Evolutionary conservation across 2,888 invertebrate genomes (phyloP).

Genomic region (Drosophila lutescens): DNA sequence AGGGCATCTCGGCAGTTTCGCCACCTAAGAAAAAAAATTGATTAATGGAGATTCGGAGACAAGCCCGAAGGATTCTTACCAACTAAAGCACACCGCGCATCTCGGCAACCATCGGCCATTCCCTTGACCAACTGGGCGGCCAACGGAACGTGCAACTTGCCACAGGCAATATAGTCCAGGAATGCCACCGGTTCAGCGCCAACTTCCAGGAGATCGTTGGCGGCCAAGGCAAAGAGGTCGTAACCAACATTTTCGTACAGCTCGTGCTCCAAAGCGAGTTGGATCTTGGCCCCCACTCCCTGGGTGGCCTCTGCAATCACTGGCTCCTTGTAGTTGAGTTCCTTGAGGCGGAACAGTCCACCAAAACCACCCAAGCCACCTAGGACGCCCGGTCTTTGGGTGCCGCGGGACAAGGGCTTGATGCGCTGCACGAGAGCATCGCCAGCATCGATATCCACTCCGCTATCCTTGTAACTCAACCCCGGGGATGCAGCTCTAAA

Average conservation of each 20-base stretch:
- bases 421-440: conserved; percentile 93
- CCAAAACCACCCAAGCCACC: conserved; percentile 96
- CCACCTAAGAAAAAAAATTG: conserved; percentile 86
- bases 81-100: conserved; percentile 94
- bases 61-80: conserved; percentile 86
- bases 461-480: conserved; percentile 94
- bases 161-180: conserved; percentile 98
- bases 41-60: rapidly evolving
- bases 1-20: conserved; percentile 99
- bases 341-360: conserved; percentile 94
- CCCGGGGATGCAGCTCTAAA: conserved; percentile 47
- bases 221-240: conserved; percentile 99
- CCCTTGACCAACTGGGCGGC: conserved; percentile 93
- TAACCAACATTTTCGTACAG: conserved; percentile 94
- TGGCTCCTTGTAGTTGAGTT: conserved; percentile 89
- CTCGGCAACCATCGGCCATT: conserved; percentile 93
- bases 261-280: conserved; percentile 92
- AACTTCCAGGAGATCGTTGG: conserved; percentile 97
- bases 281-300: conserved; percentile 98
- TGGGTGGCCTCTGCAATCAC: conserved; percentile 97
- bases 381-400: conserved; percentile 91
- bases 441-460: conserved; percentile 97
- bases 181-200: conserved; percentile 98
- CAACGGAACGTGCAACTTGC: conserved; percentile 90
- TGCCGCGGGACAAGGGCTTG: conserved; percentile 92